Conservation (phyloP, 2,888 invertebrate species). For the Cenopis cana region DNA sequence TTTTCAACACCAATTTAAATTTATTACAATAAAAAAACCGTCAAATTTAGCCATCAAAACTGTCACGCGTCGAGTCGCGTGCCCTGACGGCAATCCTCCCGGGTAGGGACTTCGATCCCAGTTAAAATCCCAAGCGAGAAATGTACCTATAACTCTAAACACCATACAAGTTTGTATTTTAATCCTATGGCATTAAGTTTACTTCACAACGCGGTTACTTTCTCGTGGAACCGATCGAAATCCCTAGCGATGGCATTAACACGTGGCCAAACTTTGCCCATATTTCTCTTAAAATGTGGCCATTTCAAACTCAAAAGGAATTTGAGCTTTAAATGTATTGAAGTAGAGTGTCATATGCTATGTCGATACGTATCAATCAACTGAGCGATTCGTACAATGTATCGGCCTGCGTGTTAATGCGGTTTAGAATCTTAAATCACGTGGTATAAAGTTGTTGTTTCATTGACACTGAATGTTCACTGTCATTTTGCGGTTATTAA, state of each 20-base stretch:
- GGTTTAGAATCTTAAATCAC: not conserved
- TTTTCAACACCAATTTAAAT: slow-evolving; percentile 31
- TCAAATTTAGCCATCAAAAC: slow-evolving; percentile 36
- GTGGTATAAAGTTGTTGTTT: slow-evolving; percentile 1
- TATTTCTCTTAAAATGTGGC: slow-evolving; percentile 15
- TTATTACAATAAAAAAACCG: slow-evolving; percentile 23
- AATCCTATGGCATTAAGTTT: slow-evolving; percentile 4
- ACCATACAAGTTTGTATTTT: not conserved
- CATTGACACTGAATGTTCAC: not conserved
- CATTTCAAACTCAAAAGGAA: not conserved
- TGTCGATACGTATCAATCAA: not conserved
- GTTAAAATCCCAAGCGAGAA: slow-evolving; percentile 45
- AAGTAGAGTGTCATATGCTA: not conserved
- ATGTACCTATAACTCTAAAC: not conserved
- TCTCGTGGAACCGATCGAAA: slow-evolving; percentile 15
- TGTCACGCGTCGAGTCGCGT: slow-evolving; percentile 51
- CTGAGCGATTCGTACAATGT: not conserved
- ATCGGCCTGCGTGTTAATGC: not conserved
- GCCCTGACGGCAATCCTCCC: slow-evolving; percentile 51
- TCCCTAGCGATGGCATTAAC: slow-evolving; percentile 38
- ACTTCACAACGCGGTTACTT: not conserved
- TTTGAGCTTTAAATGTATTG: not conserved
- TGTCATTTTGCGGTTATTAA: slow-evolving; percentile 15
- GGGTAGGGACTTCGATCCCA: slow-evolving; percentile 53
- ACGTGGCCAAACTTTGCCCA: slow-evolving; percentile 35